Percentiles rank a stretch among this genome's conserved stretches.
phyloP scores from a whole-genome alignment of 2,888 invertebrate species.

The Eupithecia abbreviata region DNA sequence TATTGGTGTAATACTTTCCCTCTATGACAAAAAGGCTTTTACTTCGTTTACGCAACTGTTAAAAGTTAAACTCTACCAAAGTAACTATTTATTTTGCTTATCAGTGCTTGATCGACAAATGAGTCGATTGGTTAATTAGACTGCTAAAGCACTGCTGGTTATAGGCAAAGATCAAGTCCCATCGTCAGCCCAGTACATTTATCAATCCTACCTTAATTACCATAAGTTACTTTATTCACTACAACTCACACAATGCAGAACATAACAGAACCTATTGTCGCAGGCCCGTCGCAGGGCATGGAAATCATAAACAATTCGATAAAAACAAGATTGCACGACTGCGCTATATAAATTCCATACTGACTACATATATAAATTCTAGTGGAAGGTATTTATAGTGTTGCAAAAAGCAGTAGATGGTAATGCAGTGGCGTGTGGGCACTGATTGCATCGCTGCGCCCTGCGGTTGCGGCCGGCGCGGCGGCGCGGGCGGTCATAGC shows the following conservation, averaged over 20 bases:
- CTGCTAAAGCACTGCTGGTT: neutral
- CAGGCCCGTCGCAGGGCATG: conserved; percentile 25
- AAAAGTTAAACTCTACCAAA: neutral
- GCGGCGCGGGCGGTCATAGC: conserved; percentile 38
- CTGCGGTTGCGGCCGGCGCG: conserved; percentile 41
- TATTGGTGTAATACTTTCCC: neutral
- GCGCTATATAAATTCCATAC: conserved; percentile 38
- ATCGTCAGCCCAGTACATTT: neutral
- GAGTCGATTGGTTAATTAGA: neutral
- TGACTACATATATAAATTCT: neutral
- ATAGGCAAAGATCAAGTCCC: neutral
- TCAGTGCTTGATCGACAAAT: neutral
- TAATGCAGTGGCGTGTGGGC: conserved; percentile 52
- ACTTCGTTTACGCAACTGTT: neutral
- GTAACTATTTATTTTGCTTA: neutral
- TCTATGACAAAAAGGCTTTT: neutral
- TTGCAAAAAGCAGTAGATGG: conserved; percentile 41
- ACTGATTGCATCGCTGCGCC: conserved; percentile 56
- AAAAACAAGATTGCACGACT: conserved; percentile 36
- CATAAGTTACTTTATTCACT: conserved; percentile 10
- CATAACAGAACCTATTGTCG: conserved; percentile 25
- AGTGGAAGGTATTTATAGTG: conserved; percentile 39
- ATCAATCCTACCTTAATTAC: neutral
- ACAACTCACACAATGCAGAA: conserved; percentile 19
- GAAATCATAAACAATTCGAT: conserved; percentile 42